Evolutionary conservation across 2,113 vertebrate species (phyloP), one percentile per base, ranked within the genome.

Genomic region (Nerophis lumbriciformis): DNA sequence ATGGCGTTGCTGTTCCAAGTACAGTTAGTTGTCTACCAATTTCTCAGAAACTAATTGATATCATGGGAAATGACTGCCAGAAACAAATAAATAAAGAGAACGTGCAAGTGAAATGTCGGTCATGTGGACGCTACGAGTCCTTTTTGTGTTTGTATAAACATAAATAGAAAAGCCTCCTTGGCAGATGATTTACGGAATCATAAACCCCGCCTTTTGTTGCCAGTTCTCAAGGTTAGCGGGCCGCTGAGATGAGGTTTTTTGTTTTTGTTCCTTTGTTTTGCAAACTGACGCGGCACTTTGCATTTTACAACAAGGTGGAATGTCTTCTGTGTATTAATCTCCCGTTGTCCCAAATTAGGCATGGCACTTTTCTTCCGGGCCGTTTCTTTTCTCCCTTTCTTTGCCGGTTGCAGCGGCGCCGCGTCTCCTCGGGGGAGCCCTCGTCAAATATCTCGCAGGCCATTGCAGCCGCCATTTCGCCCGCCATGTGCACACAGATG

Each of bases 361-460:
- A 54, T 5, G 53, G 13, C 44, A 49, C 37, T 28, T 55, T 49
- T 28, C 28, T 42, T 48, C 53, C 14, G 53, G 51, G 14, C 15
- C 53, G 14, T 2, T 38, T 14, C 14, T 37, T 53, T 53, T 39
- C 6, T 50, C 53, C 5, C 51, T 48, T 36, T 48, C 45, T 50
- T 53, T 52, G 42, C 44, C 39, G 51, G 38, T 19, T 50, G 38
- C 28, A 61, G 65, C 69, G 52, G 57, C 35, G n/a, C 44, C 63
- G 76, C 58, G 59, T 68, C 68, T 74, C 84, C 53, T 0, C 54
- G 16, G 78, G 42, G 69, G 83, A 83, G 72, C 69, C 50, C 69
- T 79, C 75, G 82, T 85, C 80, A 78, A 80, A 82, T 83, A 75
- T 83, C 76, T 72, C 0, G 62, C 67, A 66, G 72, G 72, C 80